Conservation (phyloP, 2,797 vertebrate species). For the Danionella dracula region DNA sequence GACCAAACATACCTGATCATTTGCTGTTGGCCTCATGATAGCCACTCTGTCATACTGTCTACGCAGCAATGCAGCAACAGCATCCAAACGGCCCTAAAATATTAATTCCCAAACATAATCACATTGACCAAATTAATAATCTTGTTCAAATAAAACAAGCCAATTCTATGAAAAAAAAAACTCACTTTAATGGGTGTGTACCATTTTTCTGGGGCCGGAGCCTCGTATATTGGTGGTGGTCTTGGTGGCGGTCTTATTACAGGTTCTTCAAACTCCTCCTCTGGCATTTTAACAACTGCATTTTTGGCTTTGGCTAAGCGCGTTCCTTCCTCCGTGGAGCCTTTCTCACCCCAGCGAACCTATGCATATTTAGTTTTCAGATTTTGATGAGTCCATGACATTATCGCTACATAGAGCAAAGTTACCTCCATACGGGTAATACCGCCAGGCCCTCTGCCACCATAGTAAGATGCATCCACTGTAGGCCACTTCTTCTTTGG, state of each 20-base stretch:
- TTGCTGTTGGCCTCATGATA: slow-evolving; percentile 88
- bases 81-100: slow-evolving; percentile 86
- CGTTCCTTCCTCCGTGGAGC: slow-evolving; percentile 94
- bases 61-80: slow-evolving; percentile 80
- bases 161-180: no score
- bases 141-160: no score
- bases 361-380: slow-evolving; percentile 50
- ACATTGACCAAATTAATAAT: background rate
- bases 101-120: background rate
- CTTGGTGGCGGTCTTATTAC: slow-evolving; percentile 65
- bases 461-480: slow-evolving; percentile 84
- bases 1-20: slow-evolving; percentile 87
- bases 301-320: slow-evolving; percentile 93
- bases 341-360: slow-evolving; percentile 96
- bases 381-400: no score
- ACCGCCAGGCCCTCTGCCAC: slow-evolving; percentile 81
- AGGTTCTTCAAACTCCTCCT: slow-evolving; percentile 79
- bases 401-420: background rate
- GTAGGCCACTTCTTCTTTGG: slow-evolving; percentile 82
- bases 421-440: slow-evolving; percentile 94
- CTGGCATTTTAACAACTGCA: slow-evolving; percentile 85
- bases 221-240: slow-evolving; percentile 68
- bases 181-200: slow-evolving; percentile 94
- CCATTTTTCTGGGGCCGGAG: slow-evolving; percentile 72
- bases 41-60: slow-evolving; percentile 91